Conservation (phyloP, 2,113 vertebrate genomes). For the Myrmecobius fasciatus region DNA sequence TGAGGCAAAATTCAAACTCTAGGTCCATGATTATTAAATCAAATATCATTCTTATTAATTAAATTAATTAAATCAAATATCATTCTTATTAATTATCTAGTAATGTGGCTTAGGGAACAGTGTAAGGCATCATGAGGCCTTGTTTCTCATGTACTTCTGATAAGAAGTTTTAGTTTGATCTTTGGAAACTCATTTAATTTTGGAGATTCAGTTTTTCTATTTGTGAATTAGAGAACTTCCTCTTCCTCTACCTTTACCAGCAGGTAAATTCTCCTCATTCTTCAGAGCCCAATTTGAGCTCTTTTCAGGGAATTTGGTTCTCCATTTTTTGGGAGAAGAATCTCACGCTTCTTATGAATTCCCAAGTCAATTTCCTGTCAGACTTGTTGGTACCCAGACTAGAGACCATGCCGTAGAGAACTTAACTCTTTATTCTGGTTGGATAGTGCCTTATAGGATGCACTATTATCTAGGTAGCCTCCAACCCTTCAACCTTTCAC, state of each 20-base stretch:
- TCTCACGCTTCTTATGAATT: neutral
- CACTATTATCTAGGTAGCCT: neutral
- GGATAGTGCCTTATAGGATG: neutral
- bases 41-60: neutral
- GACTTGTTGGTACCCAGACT: neutral
- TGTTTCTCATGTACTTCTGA: neutral
- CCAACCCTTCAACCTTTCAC: neutral
- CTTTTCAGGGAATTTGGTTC: neutral
- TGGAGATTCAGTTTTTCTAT: neutral
- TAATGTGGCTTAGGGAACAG: neutral
- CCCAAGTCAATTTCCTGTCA: neutral
- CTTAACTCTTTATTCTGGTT: neutral
- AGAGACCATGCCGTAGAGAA: neutral
- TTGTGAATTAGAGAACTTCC: neutral
- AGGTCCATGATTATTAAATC: neutral
- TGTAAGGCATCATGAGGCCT: neutral
- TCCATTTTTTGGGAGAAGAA: neutral
- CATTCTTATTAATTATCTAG: neutral
- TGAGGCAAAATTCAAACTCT: neutral
- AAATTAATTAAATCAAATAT: neutral
- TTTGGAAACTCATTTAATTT: neutral
- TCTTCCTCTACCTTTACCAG: neutral
- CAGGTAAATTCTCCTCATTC: neutral
- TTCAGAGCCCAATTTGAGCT: neutral
- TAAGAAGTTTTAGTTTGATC: neutral